Conservation (phyloP, 1,140 invertebrate genomes). For the Luehdorfia chinensis region DNA sequence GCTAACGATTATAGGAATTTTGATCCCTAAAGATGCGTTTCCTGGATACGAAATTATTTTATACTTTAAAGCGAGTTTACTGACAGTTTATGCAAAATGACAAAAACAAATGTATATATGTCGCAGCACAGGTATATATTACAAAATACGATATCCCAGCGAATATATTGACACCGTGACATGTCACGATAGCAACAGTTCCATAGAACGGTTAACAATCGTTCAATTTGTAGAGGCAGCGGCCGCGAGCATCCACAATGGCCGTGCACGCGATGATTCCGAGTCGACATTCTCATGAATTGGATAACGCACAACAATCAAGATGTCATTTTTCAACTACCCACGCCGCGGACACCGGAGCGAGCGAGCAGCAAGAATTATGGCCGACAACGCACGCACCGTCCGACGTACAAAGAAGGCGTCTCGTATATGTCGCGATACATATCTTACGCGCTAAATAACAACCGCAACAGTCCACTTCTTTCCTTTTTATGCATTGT, state of each 20-base stretch:
- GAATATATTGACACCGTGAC: too few species aligned
- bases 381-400: constrained; percentile 67
- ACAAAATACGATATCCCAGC: too few species aligned
- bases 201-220: constrained; percentile 67
- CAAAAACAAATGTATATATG: too few species aligned
- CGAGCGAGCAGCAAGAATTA: constrained; percentile 62
- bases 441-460: constrained; percentile 54
- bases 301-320: constrained; percentile 74
- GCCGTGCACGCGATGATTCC: constrained; percentile 57
- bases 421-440: constrained; percentile 58
- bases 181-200: constrained; percentile 62
- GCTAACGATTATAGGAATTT: too few species aligned
- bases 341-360: constrained; percentile 60
- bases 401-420: constrained; percentile 55
- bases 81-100: too few species aligned
- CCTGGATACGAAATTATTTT: too few species aligned
- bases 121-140: too few species aligned
- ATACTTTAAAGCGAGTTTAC: too few species aligned
- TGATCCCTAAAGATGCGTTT: too few species aligned
- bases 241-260: constrained; percentile 52
- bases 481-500: constrained; percentile 43
- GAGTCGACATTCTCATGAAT: constrained; percentile 65
- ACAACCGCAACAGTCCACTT: constrained; percentile 48
- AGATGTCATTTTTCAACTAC: constrained; percentile 77
- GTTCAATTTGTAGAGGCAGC: constrained; percentile 69